Evolutionary conservation across 2,797 vertebrate species (phyloP).

Genomic region (Synaphobranchus kaupii): DNA sequence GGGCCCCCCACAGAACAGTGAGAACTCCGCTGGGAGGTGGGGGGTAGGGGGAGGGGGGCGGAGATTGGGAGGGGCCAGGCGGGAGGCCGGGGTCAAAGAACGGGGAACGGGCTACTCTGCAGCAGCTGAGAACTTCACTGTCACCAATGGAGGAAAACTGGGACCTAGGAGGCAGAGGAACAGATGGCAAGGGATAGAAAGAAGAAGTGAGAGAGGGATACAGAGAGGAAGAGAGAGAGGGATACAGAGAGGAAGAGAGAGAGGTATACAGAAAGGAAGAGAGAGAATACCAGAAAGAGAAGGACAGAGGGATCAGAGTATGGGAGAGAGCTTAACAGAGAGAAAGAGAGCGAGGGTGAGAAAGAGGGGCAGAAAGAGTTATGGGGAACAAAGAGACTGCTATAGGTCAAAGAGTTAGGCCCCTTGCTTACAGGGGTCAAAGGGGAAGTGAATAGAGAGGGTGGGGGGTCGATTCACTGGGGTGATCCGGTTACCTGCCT

Average conservation of each 20-base stretch:
- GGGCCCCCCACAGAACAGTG: conserved; percentile 38
- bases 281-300: background rate
- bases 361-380: background rate
- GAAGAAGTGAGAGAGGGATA: background rate
- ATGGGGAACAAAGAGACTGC: background rate
- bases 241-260: background rate
- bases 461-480: conserved; percentile 3
- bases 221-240: background rate
- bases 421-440: background rate
- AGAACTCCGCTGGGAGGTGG: conserved; percentile 30
- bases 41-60: background rate
- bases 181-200: conserved; percentile 33
- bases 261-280: background rate
- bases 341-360: background rate
- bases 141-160: conserved; percentile 40
- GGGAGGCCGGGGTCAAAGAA: background rate
- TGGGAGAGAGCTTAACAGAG: background rate
- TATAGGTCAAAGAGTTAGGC: background rate
- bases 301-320: background rate
- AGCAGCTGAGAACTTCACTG: conserved; percentile 32
- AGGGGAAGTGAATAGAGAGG: background rate
- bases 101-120: conserved; percentile 49
- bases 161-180: conserved; percentile 53
- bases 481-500: conserved; percentile 43
- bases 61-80: conserved; percentile 22